Base-by-base conservation (phyloP, 2,888 invertebrate genomes). In the Eledone cirrhosa region DNA sequence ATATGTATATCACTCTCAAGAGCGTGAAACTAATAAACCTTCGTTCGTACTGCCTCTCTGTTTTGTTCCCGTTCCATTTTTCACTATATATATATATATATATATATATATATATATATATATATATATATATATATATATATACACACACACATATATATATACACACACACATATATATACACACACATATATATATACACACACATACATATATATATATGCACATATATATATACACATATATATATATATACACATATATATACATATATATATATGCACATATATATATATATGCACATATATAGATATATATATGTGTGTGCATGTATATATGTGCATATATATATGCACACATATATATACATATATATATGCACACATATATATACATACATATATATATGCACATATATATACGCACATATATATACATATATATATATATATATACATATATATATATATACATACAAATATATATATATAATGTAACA, bases 131-230 rank as follows among this genome's bases (percentile, higher is more conserved):
- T 16, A 53, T 29, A 69, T 53, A 53, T 53, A 53, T 53, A 53
- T 19, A 53, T 53, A 53, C 19, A 53, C 19, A 53, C n/a, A 29
- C 63, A 77, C 16, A 27, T 14, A 47, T 48, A 22, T 24, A 31
- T 59, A 48, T 33, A 16, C 31, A 27, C 53, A 75, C 29, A 33
- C 27, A 77, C 67, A 77, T 31, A 79, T 63, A 77, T 75, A 79
- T 53, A 63, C 79, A 79, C 63, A 41, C 33, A 79, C 48, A 72
- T n/a, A 72, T 24, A 72, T 47, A 78, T 48, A 72, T 48, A 78
- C 41, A 69, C 78, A 78, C 67, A 33, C 27, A 78, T 19, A n/a
- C 13, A 29, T 19, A 67, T 14, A 78, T 29, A 48, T 22, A 53
- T 53, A 53, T 53, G 19, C 19, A 53, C 14, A 53, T 53, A 53